Evolutionary conservation across 2,888 invertebrate species (phyloP).

Genomic region (Mystacides longicornis): DNA sequence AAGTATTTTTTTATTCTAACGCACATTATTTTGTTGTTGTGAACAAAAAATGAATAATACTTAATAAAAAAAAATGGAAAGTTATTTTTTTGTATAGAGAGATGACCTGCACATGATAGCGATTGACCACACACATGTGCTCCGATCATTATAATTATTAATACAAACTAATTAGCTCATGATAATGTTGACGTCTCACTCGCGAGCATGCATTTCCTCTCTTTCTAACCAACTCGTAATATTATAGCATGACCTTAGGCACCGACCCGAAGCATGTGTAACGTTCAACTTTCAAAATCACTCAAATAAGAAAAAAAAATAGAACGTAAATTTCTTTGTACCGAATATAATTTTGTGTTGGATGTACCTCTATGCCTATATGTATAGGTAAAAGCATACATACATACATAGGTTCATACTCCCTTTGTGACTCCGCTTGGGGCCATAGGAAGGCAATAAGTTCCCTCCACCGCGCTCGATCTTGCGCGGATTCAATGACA

Average conservation of each 20-base stretch:
- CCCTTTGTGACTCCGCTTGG: too few relatives aligned
- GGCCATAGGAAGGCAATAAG: too few relatives aligned
- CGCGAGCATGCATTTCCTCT: too few relatives aligned
- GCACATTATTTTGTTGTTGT: neutral
- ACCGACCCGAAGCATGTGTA: neutral
- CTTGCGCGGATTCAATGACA: too few relatives aligned
- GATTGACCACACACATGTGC: slow-evolving; percentile 16
- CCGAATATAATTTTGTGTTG: too few relatives aligned
- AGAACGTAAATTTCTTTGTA: too few relatives aligned
- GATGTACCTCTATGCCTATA: too few relatives aligned
- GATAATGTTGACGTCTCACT: slow-evolving; percentile 1
- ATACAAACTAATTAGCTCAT: slow-evolving; percentile 5
- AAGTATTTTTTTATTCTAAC: too few relatives aligned
- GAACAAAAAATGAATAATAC: neutral
- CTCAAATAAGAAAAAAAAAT: slow-evolving; percentile 1
- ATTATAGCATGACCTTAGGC: neutral
- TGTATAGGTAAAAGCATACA: too few relatives aligned
- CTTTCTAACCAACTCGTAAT: too few relatives aligned
- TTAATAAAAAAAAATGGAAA: neutral
- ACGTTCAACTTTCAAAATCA: neutral
- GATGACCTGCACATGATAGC: slow-evolving; percentile 4
- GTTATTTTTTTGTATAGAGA: neutral
- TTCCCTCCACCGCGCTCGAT: too few relatives aligned
- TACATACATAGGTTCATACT: too few relatives aligned
- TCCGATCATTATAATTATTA: slow-evolving; percentile 1